Evolutionary conservation across 2,888 invertebrate genomes (phyloP).

Genomic region (Auanema sp.): DNA sequence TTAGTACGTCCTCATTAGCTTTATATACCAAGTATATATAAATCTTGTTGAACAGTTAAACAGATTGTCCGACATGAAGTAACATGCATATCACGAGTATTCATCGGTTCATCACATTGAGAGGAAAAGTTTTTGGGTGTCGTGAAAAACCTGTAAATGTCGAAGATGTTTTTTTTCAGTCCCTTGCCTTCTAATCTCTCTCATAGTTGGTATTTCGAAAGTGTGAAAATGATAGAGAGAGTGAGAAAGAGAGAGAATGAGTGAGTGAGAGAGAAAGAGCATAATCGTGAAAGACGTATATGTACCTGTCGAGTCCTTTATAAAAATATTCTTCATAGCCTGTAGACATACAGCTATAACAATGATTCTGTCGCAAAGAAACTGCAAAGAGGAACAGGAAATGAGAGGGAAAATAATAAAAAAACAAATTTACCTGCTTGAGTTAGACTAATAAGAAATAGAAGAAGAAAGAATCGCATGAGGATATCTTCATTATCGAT

Average conservation of each 20-base stretch:
- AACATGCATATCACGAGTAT: slow-evolving; percentile 29
- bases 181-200: neutral
- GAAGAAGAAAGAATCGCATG: no score
- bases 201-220: neutral
- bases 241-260: no score
- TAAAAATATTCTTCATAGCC: slow-evolving; percentile 54
- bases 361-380: slow-evolving; percentile 43
- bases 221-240: neutral
- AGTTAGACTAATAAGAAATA: no score
- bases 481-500: no score
- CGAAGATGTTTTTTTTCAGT: neutral
- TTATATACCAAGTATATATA: slow-evolving; percentile 54
- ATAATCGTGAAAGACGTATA: no score
- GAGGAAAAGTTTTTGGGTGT: slow-evolving; percentile 59
- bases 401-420: no score
- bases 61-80: slow-evolving; percentile 60
- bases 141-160: slow-evolving; percentile 48
- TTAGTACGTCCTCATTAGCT: neutral
- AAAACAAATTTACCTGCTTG: no score
- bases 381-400: slow-evolving; percentile 10
- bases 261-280: no score
- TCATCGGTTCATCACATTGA: slow-evolving; percentile 56
- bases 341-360: slow-evolving; percentile 60
- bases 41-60: slow-evolving; percentile 59
- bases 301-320: slow-evolving; percentile 40